phyloP scores from a whole-genome alignment of 2,888 invertebrate genomes.

The Yponomeuta sedellus region DNA sequence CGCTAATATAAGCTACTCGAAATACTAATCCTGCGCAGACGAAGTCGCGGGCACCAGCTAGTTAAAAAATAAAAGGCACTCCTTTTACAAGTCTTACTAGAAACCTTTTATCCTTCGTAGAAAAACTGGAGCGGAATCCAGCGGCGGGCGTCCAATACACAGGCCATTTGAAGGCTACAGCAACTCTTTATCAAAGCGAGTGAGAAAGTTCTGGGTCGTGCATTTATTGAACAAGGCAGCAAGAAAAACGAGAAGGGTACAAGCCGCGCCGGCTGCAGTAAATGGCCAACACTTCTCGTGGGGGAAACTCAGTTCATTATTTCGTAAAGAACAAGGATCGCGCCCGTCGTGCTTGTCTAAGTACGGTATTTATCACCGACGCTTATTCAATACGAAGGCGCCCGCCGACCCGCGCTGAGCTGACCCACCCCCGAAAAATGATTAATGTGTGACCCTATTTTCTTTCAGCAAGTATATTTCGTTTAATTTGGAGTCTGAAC shows the following conservation, averaged over 20 bases:
- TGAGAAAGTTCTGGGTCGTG: constrained; percentile 41
- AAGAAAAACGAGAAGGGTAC: constrained; percentile 61
- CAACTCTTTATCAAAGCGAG: constrained; percentile 14
- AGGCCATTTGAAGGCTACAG: background rate
- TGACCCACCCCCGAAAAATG: constrained; percentile 10
- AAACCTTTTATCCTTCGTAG: background rate
- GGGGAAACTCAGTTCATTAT: constrained; percentile 62
- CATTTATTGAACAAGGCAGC: constrained; percentile 64
- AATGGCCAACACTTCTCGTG: constrained; percentile 55
- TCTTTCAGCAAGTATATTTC: background rate
- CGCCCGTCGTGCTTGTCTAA: constrained; percentile 26
- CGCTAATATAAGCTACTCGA: too few species aligned
- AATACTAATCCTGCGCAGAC: too few species aligned
- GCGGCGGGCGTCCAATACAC: constrained; percentile 5
- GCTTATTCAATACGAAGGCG: constrained; percentile 13
- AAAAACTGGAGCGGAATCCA: background rate
- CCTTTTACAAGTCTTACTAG: background rate
- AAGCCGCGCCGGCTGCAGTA: constrained; percentile 57
- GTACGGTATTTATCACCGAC: constrained; percentile 15
- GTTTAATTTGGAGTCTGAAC: background rate
- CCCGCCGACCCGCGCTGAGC: background rate
- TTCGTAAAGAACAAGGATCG: constrained; percentile 53
- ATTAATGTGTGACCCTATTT: constrained; percentile 13
- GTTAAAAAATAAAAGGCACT: background rate
- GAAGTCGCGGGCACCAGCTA: too few species aligned